phyloP scores from a whole-genome alignment of 2,113 vertebrate genomes.

The Microcebus lehilahytsara region DNA sequence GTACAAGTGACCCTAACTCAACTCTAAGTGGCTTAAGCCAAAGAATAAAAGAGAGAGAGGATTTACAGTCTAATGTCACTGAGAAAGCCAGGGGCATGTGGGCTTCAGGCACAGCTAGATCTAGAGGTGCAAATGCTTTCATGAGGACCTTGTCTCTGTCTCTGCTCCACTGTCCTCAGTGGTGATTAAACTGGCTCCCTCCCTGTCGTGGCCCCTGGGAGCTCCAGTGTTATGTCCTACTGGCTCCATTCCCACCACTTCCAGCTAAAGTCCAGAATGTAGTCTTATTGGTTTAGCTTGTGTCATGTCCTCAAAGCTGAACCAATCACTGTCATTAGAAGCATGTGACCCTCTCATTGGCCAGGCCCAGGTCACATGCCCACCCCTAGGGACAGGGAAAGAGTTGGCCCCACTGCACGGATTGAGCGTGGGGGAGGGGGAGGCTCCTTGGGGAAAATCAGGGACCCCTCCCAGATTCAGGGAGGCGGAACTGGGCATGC shows the following conservation, averaged over 20 bases:
- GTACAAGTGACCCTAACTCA: constrained; percentile 1
- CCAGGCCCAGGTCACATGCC: background rate
- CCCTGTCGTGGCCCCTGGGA: background rate
- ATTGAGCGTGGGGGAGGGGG: background rate
- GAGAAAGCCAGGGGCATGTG: background rate
- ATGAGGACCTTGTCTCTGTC: background rate
- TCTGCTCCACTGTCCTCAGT: background rate
- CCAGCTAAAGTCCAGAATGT: background rate
- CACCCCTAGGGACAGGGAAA: background rate
- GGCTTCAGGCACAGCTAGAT: background rate
- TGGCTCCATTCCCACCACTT: background rate
- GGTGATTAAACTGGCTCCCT: background rate
- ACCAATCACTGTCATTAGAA: background rate
- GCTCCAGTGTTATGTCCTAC: background rate
- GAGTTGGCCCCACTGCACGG: background rate
- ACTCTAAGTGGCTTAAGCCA: constrained; percentile 31
- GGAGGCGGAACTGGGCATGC: accelerated
- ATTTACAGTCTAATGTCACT: background rate
- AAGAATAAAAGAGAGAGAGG: background rate
- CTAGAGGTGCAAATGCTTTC: background rate
- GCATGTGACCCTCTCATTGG: background rate
- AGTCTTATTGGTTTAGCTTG: background rate
- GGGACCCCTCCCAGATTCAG: background rate
- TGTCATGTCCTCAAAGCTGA: background rate
- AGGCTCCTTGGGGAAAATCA: background rate